Conservation (phyloP, 2,888 invertebrate genomes). For the Hetaerina titia region DNA sequence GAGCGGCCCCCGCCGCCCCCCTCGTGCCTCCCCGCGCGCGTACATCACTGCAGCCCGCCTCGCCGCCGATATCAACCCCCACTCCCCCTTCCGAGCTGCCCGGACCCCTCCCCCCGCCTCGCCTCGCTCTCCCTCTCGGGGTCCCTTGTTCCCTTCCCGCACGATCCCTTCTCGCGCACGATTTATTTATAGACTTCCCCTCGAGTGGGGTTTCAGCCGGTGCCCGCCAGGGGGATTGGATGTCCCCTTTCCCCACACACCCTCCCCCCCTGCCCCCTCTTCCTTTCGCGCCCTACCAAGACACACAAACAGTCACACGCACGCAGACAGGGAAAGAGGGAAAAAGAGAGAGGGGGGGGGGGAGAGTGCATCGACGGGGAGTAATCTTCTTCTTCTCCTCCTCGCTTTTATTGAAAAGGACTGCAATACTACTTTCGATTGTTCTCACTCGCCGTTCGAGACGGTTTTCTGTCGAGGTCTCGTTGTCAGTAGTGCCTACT, state of each 20-base stretch:
- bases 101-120: background rate
- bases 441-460: background rate
- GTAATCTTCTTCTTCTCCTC: background rate
- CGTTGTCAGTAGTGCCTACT: background rate
- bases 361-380: background rate
- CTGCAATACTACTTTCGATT: background rate
- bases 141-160: constrained; percentile 67
- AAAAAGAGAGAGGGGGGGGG: background rate
- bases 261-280: background rate
- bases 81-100: background rate
- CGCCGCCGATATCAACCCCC: background rate
- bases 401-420: background rate
- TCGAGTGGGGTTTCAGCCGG: constrained; percentile 54
- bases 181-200: constrained; percentile 62
- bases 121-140: constrained; percentile 23
- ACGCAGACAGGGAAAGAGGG: background rate
- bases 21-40: no score
- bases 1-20: no score
- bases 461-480: background rate
- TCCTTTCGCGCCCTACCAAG: background rate
- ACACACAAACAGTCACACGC: no score
- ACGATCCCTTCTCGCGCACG: constrained; percentile 24
- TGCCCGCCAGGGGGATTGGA: constrained; percentile 58
- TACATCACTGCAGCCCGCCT: background rate
- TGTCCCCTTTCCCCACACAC: background rate